Percentiles rank a stretch among this genome's conserved stretches.
phyloP scores from a whole-genome alignment of 1,140 invertebrate species.

The Zeugodacus cucurbitae region DNA sequence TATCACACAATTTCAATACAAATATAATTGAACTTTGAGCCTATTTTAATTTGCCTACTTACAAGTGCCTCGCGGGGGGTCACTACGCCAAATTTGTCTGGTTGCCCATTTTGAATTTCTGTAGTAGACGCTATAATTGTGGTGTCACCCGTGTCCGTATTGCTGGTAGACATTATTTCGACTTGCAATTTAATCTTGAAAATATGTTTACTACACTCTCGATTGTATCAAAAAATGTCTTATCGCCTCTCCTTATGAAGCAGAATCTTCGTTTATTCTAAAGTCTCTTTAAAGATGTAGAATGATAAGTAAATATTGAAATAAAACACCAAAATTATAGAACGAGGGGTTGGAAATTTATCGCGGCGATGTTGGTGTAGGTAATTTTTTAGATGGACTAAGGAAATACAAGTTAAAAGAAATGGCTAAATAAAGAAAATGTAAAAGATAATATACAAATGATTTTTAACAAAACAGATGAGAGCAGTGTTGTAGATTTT shows the following conservation, averaged over 20 bases:
- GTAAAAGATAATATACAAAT: not conserved
- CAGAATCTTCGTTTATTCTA: not conserved
- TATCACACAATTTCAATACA: not conserved
- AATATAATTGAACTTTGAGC: slow-evolving; percentile 32
- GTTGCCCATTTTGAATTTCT: slow-evolving; percentile 45
- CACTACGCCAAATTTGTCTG: slow-evolving; percentile 38
- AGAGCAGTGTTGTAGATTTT: not conserved
- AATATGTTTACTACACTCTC: not conserved
- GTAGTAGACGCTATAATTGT: slow-evolving; percentile 51
- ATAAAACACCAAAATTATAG: not conserved
- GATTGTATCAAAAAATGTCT: not conserved
- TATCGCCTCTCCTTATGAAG: not conserved
- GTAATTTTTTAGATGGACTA: not conserved
- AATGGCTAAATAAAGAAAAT: not conserved
- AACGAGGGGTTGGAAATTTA: not conserved
- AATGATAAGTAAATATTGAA: not conserved
- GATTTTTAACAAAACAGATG: not conserved
- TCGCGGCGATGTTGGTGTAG: not conserved
- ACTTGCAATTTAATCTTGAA: slow-evolving; percentile 61
- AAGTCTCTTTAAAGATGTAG: not conserved
- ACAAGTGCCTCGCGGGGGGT: slow-evolving; percentile 61
- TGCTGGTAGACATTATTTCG: slow-evolving; percentile 58
- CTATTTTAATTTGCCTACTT: slow-evolving; percentile 23
- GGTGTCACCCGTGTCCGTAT: slow-evolving; percentile 64
- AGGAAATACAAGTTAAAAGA: not conserved